Conservation (phyloP, 2,888 invertebrate genomes). For the Drosophila formosana region DNA sequence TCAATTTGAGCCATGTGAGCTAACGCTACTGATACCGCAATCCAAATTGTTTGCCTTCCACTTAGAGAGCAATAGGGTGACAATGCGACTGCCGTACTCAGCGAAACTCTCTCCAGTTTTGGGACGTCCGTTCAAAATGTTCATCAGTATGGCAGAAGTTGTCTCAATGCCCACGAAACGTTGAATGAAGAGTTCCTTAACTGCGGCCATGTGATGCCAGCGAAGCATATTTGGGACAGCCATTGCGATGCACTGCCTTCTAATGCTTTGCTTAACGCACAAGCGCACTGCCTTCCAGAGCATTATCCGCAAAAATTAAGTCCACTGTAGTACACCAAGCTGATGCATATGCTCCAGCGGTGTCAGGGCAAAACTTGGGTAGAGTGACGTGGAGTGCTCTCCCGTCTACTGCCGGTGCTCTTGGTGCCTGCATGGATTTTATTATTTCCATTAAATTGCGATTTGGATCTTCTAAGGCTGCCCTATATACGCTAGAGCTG, state of each 20-base stretch:
- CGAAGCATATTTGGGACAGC: background rate
- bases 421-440: conserved; percentile 23
- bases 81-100: conserved; percentile 6
- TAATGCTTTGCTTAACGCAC: conserved; percentile 25
- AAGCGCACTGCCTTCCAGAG: conserved; percentile 20
- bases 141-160: too few relatives aligned
- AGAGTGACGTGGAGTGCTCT: conserved; percentile 3
- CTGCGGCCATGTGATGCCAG: conserved; percentile 9
- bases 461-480: conserved; percentile 27
- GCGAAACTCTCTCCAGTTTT: conserved; percentile 6
- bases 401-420: conserved; percentile 15
- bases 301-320: conserved; percentile 2
- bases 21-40: too few relatives aligned
- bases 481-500: background rate
- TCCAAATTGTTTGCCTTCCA: too few relatives aligned
- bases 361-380: background rate
- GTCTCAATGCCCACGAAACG: too few relatives aligned
- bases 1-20: background rate
- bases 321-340: background rate
- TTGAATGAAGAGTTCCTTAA: conserved; percentile 12
- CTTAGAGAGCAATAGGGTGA: too few relatives aligned
- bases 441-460: conserved; percentile 29
- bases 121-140: conserved; percentile 13
- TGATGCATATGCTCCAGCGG: background rate
- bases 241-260: conserved; percentile 27